Base-by-base conservation (phyloP, 92 coral and sea anemone genomes). In the Anthopleura xanthogrammica region DNA sequence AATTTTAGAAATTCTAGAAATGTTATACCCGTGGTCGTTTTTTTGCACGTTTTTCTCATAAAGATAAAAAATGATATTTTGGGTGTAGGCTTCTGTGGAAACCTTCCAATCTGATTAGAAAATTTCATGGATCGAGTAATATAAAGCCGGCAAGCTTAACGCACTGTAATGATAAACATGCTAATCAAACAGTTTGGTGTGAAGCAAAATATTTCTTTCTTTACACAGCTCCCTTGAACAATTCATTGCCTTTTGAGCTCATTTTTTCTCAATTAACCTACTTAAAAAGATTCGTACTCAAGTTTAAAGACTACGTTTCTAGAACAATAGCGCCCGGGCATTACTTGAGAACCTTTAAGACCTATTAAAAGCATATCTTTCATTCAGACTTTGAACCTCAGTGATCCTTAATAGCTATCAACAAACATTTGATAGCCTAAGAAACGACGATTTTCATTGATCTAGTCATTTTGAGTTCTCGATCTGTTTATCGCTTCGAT, bases 151-250 rank as follows among this genome's bases (percentile, higher is more conserved):
- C 81, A 12, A 12, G 48, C 22, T 16, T 76, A 52, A 42, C 12
- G 29, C 42, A 36, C 36, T 23, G 22, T 77, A 52, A 77, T 55
- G 60, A 20, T 42, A 19, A 6, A 14, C 52, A 58, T 79, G 82
- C 29, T 77, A 79, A 79, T 57, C 65, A 79, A 79, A 79, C 82
- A 79, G 20, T 36, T 29, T 7, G 52, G 50, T 40, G 55, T 58
- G n/a, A 79, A 60, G 56, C 19, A 58, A 60, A 19, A 60, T 42
- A 40, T 43, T 60, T 14, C 65, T n/a, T 76, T 79, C 42, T 56
- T 60, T 56, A 62, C 40, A 23, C 74, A 68, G 70, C 74, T 68
- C 17, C 41, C 17, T 68, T 7, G 14, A 36, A 9, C 74, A 68
- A 68, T 68, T 4, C 17, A 23, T 23, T 68, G 40, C 14, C 42